These are phyloP conservation scores for Eptatretus burgeri DNA, from an alignment of 2,113 vertebrate species.

Conservation along the genomic window DNA sequence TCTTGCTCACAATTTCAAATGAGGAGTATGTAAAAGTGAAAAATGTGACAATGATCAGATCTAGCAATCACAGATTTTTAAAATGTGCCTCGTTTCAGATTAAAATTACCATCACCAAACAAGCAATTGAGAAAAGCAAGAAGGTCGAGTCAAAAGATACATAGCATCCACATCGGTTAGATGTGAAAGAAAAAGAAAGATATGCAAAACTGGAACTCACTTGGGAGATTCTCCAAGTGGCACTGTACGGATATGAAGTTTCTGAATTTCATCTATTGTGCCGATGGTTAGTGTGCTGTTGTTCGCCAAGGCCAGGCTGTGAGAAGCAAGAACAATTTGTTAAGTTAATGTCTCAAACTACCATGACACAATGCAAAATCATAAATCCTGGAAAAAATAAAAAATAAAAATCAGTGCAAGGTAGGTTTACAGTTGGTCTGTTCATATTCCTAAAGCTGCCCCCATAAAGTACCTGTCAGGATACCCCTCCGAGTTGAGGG, in stretches of 20 bases:
- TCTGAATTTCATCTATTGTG: slow-evolving; percentile 94
- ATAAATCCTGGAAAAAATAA: no score
- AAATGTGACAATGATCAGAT: no score
- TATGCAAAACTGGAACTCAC: slow-evolving; percentile 18
- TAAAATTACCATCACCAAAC: no score
- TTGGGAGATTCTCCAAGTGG: slow-evolving; percentile 80
- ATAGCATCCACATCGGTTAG: no score
- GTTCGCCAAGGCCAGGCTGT: slow-evolving; percentile 66
- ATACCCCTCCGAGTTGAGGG: slow-evolving; percentile 86
- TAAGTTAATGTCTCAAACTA: not conserved
- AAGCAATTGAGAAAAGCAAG: no score
- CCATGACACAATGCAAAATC: not conserved
- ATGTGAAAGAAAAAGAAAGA: no score
- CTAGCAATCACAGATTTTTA: no score
- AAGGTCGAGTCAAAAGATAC: no score
- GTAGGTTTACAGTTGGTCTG: not conserved
- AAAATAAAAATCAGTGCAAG: no score
- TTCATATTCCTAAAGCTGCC: not conserved
- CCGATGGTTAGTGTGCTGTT: slow-evolving; percentile 96
- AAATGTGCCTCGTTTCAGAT: no score
- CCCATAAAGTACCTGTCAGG: slow-evolving; percentile 48
- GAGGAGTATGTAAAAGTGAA: no score
- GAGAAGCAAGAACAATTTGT: not conserved
- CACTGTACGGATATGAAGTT: slow-evolving; percentile 82
- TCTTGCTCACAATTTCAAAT: no score